Percentiles rank a stretch among this genome's conserved stretches.
phyloP scores from a whole-genome alignment of 2,113 vertebrate genomes.

The Cephalopterus ornatus region DNA sequence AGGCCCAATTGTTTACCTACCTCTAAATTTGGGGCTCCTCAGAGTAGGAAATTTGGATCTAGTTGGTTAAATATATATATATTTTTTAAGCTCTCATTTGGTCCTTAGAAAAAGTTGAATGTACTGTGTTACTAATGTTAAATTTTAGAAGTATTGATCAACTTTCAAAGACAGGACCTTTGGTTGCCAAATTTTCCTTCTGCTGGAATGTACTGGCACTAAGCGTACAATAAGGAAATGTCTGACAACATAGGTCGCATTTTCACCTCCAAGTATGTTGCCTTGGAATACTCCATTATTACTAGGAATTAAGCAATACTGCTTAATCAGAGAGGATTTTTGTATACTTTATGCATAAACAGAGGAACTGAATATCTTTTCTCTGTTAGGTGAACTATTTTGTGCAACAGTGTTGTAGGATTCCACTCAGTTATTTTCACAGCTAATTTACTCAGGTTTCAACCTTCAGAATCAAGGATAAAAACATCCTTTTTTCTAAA shows the following conservation, averaged over 20 bases:
- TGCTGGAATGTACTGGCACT: neutral
- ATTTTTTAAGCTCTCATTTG: neutral
- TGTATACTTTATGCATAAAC: neutral
- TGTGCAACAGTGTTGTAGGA: neutral
- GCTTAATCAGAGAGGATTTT: neutral
- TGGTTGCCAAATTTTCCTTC: neutral
- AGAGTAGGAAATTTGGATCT: neutral
- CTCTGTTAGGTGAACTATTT: neutral
- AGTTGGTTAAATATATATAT: neutral
- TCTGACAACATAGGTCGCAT: rapidly evolving
- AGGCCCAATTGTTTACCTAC: neutral
- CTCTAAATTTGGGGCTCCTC: neutral
- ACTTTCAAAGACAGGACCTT: neutral
- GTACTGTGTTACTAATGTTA: neutral
- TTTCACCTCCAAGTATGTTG: neutral
- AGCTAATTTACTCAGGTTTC: neutral
- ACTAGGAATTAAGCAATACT: neutral
- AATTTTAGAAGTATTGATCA: neutral
- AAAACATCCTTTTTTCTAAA: neutral
- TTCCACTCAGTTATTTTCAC: neutral
- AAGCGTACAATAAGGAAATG: neutral
- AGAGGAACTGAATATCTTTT: neutral
- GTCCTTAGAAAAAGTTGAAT: neutral
- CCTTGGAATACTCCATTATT: neutral
- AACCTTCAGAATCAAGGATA: neutral